phyloP scores from a whole-genome alignment of 2,113 vertebrate genomes.

The Etia nguti region DNA sequence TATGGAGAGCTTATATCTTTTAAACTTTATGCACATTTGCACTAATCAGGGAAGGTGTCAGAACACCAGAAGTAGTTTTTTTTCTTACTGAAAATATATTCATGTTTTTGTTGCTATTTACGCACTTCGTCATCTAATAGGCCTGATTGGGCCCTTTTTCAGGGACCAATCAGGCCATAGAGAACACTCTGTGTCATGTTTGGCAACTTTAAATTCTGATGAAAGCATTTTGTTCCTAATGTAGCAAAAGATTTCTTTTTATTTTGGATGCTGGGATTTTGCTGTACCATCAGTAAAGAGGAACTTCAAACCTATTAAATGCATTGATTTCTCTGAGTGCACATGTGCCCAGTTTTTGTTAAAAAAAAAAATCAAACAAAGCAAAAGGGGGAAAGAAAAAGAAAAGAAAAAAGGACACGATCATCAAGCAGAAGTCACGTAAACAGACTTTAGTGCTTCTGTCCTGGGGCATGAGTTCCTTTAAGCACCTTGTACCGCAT shows the following conservation, averaged over 20 bases:
- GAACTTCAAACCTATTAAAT: not conserved
- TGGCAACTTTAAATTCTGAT: not conserved
- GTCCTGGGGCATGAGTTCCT: conserved; percentile 51
- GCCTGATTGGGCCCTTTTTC: not conserved
- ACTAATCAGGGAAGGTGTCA: not conserved
- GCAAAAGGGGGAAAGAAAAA: not conserved
- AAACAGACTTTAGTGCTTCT: not conserved
- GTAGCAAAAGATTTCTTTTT: not conserved
- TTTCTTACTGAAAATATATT: not conserved
- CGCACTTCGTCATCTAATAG: not conserved
- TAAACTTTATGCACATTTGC: not conserved
- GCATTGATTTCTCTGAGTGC: not conserved
- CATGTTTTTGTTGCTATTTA: not conserved
- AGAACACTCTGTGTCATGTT: not conserved
- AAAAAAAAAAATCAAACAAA: not conserved
- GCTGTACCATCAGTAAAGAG: not conserved
- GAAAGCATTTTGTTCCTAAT: not conserved
- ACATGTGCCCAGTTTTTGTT: not conserved
- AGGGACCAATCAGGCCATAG: not conserved
- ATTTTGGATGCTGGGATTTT: not conserved
- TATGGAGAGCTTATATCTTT: no score
- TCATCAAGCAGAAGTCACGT: conserved; percentile 21
- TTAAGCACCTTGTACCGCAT: conserved; percentile 54
- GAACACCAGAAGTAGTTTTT: not conserved
- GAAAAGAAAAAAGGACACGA: not conserved